A percentile compares a stretch with the other conserved stretches of the same genome.
These are phyloP conservation scores for Polia nebulosa DNA, from an alignment of 2,888 invertebrate genomes.

Conservation along the genomic window DNA sequence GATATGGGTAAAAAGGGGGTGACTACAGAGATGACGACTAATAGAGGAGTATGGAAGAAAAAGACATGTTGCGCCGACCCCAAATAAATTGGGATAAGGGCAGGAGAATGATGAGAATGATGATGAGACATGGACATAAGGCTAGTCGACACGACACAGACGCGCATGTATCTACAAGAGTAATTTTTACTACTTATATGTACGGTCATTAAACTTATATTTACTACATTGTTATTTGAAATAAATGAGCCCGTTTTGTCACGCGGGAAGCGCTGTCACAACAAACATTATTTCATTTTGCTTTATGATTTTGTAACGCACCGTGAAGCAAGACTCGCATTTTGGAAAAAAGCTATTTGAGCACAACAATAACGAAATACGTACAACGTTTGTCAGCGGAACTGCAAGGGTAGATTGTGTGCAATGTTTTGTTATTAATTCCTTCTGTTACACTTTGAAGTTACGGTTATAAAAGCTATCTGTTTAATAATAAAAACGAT, in stretches of 20 bases:
- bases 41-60: no score
- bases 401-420: conserved; percentile 72
- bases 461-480: conserved; percentile 36
- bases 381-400: conserved; percentile 66
- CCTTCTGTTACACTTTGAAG: conserved; percentile 60
- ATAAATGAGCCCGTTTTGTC: conserved; percentile 88
- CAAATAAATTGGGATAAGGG: no score
- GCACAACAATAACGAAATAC: conserved; percentile 81
- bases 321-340: conserved; percentile 84
- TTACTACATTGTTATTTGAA: conserved; percentile 88
- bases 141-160: conserved; percentile 69
- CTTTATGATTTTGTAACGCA: conserved; percentile 87
- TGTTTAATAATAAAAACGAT: conserved; percentile 33
- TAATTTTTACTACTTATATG: conserved; percentile 83
- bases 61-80: no score
- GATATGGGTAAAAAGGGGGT: no score
- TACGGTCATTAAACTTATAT: conserved; percentile 86
- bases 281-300: conserved; percentile 89
- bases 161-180: conserved; percentile 77
- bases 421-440: conserved; percentile 78
- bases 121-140: conserved; percentile 25
- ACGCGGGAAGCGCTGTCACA: conserved; percentile 89
- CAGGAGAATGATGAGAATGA: no score
- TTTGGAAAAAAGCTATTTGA: conserved; percentile 83
- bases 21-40: no score